A percentile compares a stretch with the other conserved stretches of the same genome.
phyloP scores from a whole-genome alignment of 2,888 invertebrate species.

The Spialia ferax region DNA sequence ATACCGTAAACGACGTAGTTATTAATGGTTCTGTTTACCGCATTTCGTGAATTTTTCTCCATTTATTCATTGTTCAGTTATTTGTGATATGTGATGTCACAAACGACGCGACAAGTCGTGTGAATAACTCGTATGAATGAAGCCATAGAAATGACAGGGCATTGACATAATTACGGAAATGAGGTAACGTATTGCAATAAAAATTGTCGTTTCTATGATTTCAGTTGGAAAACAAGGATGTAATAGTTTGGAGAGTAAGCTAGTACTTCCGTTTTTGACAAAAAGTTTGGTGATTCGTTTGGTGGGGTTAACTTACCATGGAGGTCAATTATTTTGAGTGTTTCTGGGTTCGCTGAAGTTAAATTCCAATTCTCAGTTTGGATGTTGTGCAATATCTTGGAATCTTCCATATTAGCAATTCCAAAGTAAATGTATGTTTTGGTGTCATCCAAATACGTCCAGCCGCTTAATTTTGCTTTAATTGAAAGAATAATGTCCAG shows the following conservation, averaged over 20 bases:
- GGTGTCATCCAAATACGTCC: too few relatives aligned
- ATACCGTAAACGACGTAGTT: slow-evolving; percentile 18
- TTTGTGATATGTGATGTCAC: background rate
- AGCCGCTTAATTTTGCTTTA: too few relatives aligned
- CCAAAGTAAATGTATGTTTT: too few relatives aligned
- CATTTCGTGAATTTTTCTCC: slow-evolving; percentile 3
- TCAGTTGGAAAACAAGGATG: slow-evolving; percentile 1
- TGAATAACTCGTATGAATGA: slow-evolving; percentile 9
- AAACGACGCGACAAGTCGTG: background rate
- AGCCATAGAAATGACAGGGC: slow-evolving; percentile 24
- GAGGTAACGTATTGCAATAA: slow-evolving; percentile 11
- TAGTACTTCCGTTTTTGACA: too few relatives aligned
- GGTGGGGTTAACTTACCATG: too few relatives aligned
- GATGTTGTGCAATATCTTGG: too few relatives aligned
- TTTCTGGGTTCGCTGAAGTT: too few relatives aligned
- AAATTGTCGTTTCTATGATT: slow-evolving; percentile 12
- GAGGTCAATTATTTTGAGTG: too few relatives aligned
- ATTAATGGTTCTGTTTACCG: slow-evolving; percentile 20
- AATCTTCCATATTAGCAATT: too few relatives aligned
- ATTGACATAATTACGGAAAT: slow-evolving; percentile 26
- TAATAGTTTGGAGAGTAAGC: background rate
- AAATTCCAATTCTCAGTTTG: too few relatives aligned
- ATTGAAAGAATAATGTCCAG: too few relatives aligned
- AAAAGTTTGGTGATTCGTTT: too few relatives aligned
- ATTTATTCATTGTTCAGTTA: slow-evolving; percentile 1